Percentiles rank a stretch among this genome's conserved stretches.
phyloP scores from a whole-genome alignment of 2,797 vertebrate genomes.

The Cyprinodon diabolis region DNA sequence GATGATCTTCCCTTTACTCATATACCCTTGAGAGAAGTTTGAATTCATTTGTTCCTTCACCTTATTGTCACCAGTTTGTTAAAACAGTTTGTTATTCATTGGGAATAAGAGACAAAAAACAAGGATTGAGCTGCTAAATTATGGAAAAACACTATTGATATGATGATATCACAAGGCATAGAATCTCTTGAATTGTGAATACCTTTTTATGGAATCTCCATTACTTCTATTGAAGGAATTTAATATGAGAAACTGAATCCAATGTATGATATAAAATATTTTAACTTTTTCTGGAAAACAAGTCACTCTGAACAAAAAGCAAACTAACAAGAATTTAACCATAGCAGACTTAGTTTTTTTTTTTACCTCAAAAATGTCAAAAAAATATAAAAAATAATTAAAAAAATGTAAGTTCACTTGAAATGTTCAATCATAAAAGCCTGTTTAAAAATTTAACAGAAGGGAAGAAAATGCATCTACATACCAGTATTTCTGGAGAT shows the following conservation, averaged over 20 bases:
- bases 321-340: not conserved
- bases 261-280: not conserved
- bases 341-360: not conserved
- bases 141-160: not conserved
- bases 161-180: not conserved
- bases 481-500: not conserved
- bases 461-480: not conserved
- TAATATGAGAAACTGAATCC: not conserved
- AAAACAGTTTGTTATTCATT: not conserved
- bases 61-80: not conserved
- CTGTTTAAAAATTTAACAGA: not conserved
- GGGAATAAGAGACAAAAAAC: not conserved
- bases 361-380: not conserved
- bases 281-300: too few relatives aligned
- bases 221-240: too few relatives aligned
- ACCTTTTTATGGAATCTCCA: too few relatives aligned
- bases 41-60: not conserved
- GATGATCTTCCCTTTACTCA: too few relatives aligned
- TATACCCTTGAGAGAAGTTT: too few relatives aligned
- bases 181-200: too few relatives aligned
- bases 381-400: not conserved
- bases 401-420: not conserved
- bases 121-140: not conserved
- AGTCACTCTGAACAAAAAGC: not conserved
- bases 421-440: not conserved